Conservation (phyloP, 2,113 vertebrate species). For the Mormoops blainvillei region DNA sequence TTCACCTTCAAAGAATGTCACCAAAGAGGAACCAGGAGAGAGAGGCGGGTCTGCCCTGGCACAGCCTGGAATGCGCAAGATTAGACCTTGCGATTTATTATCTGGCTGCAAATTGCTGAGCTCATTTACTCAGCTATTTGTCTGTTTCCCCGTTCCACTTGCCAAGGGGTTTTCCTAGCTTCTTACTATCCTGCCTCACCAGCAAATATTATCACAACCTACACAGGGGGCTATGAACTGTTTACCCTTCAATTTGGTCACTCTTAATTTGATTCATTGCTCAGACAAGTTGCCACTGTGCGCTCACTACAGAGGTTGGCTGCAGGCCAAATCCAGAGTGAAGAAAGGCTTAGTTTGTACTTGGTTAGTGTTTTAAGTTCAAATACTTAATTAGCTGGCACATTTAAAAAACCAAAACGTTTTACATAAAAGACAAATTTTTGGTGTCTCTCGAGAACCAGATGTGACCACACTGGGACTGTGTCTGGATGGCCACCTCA, state of each 20-base stretch:
- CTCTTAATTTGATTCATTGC: background rate
- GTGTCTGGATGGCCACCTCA: background rate
- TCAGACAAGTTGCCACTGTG: background rate
- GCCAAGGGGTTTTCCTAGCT: background rate
- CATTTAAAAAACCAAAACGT: background rate
- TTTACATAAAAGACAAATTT: background rate
- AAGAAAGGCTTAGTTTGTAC: background rate
- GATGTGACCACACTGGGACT: background rate
- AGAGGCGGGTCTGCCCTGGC: background rate
- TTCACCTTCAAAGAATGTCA: background rate
- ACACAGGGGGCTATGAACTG: accelerated
- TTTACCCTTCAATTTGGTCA: background rate
- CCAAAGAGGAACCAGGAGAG: background rate
- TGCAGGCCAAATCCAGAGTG: background rate
- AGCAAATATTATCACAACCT: background rate
- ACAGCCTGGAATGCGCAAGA: background rate
- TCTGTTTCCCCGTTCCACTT: background rate
- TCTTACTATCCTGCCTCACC: background rate
- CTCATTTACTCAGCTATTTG: background rate
- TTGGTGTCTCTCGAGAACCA: background rate
- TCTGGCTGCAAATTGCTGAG: background rate
- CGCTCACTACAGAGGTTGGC: background rate
- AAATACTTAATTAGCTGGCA: background rate
- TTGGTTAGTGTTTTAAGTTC: background rate
- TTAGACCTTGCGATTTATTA: background rate